Percentiles rank a stretch among this genome's conserved stretches.
Evolutionary conservation across 2,888 invertebrate genomes (phyloP).

Genomic region (Drosophila meridionalis): DNA sequence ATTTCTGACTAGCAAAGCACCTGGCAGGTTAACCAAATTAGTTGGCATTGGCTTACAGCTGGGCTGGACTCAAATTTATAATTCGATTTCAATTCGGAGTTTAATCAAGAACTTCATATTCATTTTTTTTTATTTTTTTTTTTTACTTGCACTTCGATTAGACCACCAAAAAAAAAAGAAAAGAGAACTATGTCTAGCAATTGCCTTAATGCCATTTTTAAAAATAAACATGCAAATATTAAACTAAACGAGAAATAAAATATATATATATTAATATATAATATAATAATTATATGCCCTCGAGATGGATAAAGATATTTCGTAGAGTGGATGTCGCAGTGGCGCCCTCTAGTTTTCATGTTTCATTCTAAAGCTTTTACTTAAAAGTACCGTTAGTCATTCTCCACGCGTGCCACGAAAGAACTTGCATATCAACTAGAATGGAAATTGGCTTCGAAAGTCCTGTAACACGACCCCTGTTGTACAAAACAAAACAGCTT

Average conservation of each 20-base stretch:
- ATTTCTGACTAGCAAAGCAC: background rate
- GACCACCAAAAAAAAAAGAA: background rate
- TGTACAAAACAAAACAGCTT: background rate
- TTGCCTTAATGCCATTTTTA: too few relatives aligned
- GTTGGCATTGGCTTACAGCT: slow-evolving; percentile 12
- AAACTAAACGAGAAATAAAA: too few relatives aligned
- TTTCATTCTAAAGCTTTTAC: background rate
- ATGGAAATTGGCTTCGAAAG: background rate
- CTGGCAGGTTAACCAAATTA: slow-evolving; percentile 42
- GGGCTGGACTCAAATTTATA: slow-evolving; percentile 1
- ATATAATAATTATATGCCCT: too few relatives aligned
- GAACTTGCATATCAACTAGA: background rate
- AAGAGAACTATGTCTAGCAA: too few relatives aligned
- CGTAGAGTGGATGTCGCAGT: background rate
- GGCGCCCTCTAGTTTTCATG: slow-evolving; percentile 5
- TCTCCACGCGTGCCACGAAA: background rate
- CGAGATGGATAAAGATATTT: too few relatives aligned
- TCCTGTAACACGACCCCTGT: background rate
- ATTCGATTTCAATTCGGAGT: background rate
- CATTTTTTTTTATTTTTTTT: too few relatives aligned
- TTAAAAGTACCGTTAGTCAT: background rate
- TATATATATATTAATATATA: too few relatives aligned
- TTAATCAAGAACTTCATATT: background rate
- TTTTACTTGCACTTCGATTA: background rate
- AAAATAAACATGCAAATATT: too few relatives aligned